Evolutionary conservation across 2,797 vertebrate species (phyloP).

Genomic region (Pseudochaenichthys georgianus): DNA sequence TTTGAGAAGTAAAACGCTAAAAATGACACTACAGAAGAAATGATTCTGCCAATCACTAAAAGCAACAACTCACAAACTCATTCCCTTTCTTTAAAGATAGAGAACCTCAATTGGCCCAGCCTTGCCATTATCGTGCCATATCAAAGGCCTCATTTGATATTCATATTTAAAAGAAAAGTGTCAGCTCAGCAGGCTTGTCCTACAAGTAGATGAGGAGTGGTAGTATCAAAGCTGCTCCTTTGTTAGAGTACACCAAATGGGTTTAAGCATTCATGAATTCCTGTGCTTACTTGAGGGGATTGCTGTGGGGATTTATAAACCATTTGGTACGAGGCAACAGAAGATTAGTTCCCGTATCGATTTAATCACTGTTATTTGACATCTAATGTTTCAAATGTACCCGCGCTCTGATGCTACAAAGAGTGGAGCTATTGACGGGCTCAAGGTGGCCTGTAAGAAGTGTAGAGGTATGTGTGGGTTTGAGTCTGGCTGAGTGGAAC

Average conservation of each 20-base stretch:
- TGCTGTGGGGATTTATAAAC: conserved; percentile 71
- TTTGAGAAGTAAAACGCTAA: conserved; percentile 1
- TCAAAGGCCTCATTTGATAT: conserved; percentile 73
- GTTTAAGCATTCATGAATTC: conserved; percentile 77
- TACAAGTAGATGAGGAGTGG: conserved; percentile 47
- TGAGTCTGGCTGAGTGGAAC: conserved; percentile 33
- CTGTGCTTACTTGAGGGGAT: conserved; percentile 67
- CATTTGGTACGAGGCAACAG: conserved; percentile 72
- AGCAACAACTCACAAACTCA: conserved; percentile 9
- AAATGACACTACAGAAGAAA: conserved; percentile 5
- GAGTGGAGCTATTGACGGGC: conserved; percentile 41
- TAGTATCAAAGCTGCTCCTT: conserved; percentile 70
- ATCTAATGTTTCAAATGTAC: conserved; percentile 63
- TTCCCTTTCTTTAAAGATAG: conserved; percentile 35
- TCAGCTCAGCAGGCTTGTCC: conserved; percentile 71
- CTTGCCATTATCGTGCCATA: conserved; percentile 51
- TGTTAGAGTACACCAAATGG: conserved; percentile 62
- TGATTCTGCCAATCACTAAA: conserved; percentile 10
- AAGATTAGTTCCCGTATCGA: conserved; percentile 67
- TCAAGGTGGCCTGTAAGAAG: conserved; percentile 35
- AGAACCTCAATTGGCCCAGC: conserved; percentile 27
- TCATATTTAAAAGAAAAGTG: conserved; percentile 70
- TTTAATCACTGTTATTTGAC: conserved; percentile 70
- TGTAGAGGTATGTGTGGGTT: not conserved
- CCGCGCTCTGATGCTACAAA: conserved; percentile 29